phyloP scores from a whole-genome alignment of 1,140 invertebrate species.

The Lepidostoma basale region DNA sequence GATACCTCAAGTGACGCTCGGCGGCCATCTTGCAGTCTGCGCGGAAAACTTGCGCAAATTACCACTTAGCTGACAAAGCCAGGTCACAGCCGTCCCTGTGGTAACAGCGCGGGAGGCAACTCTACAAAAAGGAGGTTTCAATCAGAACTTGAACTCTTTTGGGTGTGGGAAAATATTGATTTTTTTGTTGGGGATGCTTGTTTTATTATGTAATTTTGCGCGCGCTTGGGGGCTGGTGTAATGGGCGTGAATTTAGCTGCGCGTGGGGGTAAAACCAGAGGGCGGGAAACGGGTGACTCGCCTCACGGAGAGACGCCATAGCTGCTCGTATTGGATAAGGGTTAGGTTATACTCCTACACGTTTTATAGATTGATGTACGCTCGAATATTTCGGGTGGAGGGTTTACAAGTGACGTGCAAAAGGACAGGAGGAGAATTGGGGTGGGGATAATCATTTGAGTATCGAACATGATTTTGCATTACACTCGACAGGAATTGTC shows the following conservation, averaged over 20 bases:
- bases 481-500: neutral
- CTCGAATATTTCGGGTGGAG: conserved; percentile 34
- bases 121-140: neutral
- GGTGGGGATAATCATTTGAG: conserved; percentile 38
- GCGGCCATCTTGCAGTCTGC: conserved; percentile 39
- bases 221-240: conserved; percentile 2
- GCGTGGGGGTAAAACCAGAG: conserved; percentile 26
- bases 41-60: conserved; percentile 29
- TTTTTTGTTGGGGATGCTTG: neutral
- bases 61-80: no score
- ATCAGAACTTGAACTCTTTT: neutral
- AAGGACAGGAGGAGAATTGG: conserved; percentile 26
- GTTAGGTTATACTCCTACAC: conserved; percentile 34
- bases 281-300: conserved; percentile 28
- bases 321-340: conserved; percentile 35
- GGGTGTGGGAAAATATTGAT: neutral
- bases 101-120: neutral
- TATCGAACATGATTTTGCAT: conserved; percentile 30
- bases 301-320: conserved; percentile 16
- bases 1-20: conserved; percentile 21
- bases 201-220: neutral
- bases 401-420: conserved; percentile 33
- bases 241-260: conserved; percentile 31
- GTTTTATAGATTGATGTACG: conserved; percentile 37
- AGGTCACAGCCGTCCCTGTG: no score